A percentile compares a stretch with the other conserved stretches of the same genome.
Conservation (phyloP, 2,113 vertebrate species). For the Nestor notabilis region DNA sequence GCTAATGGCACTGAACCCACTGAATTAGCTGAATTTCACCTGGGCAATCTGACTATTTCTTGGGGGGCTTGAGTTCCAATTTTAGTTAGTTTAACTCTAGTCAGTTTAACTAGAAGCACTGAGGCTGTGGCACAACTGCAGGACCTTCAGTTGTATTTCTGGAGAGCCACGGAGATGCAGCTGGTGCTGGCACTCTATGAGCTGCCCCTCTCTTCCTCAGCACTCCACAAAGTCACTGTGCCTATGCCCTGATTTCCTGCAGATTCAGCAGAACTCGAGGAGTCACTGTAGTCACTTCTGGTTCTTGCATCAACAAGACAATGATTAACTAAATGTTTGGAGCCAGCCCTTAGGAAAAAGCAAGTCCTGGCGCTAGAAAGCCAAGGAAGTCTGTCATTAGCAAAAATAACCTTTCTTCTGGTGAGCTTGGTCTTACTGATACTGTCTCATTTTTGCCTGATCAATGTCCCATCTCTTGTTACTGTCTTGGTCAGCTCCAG, state of each 20-base stretch:
- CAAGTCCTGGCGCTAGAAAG: neutral
- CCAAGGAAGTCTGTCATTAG: neutral
- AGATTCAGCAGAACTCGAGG: neutral
- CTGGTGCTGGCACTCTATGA: neutral
- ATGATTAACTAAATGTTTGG: neutral
- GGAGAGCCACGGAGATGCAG: neutral
- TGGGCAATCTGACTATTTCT: neutral
- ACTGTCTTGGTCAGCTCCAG: neutral
- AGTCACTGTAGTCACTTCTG: neutral
- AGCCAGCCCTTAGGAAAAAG: neutral
- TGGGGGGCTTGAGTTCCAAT: neutral
- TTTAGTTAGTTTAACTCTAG: neutral
- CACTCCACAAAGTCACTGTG: neutral
- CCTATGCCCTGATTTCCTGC: neutral
- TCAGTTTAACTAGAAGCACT: neutral
- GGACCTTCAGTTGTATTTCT: neutral
- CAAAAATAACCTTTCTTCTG: neutral
- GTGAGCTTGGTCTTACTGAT: neutral
- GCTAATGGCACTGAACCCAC: neutral
- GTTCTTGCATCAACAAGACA: neutral
- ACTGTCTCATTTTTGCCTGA: neutral
- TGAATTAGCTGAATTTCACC: neutral
- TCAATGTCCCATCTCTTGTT: neutral
- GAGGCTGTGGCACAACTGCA: neutral
- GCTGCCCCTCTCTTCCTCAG: neutral